These are phyloP conservation scores for Sparus aurata DNA, from an alignment of 2,797 vertebrate species.

Conservation along the genomic window DNA sequence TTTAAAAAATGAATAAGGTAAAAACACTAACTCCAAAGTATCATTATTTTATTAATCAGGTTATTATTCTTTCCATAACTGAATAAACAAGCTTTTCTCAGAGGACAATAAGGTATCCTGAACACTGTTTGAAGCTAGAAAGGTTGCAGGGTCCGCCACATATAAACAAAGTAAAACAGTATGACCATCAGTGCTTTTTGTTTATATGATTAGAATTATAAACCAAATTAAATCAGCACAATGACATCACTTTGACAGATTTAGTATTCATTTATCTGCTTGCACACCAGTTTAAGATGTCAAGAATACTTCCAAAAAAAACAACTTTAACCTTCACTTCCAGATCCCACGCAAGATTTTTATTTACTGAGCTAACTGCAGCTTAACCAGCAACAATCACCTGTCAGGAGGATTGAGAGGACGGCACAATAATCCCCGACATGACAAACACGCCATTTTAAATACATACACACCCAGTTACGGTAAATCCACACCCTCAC, in stretches of 20 bases:
- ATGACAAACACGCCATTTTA: slow-evolving; percentile 34
- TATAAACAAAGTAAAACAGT: neutral
- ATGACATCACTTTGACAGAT: neutral
- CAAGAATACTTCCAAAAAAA: neutral
- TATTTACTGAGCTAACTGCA: slow-evolving; percentile 12
- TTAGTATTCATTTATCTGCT: neutral
- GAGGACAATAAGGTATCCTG: too few species aligned
- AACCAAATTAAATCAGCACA: neutral
- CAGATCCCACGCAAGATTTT: slow-evolving; percentile 6
- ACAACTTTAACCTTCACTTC: neutral
- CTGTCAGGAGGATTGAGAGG: slow-evolving; percentile 36
- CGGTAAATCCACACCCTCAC: slow-evolving; percentile 52
- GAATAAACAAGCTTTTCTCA: too few species aligned
- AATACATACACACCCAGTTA: slow-evolving; percentile 35
- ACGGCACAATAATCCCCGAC: slow-evolving; percentile 34
- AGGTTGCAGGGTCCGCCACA: too few species aligned
- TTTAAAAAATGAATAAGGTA: too few species aligned
- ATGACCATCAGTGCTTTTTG: neutral
- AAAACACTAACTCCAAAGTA: too few species aligned
- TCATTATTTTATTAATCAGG: too few species aligned
- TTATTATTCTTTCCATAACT: too few species aligned
- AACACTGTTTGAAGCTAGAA: too few species aligned
- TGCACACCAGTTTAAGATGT: neutral
- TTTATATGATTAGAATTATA: neutral
- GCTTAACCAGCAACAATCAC: slow-evolving; percentile 21